Percentiles rank a stretch among this genome's conserved stretches.
Evolutionary conservation across 1,140 invertebrate species (phyloP).

Genomic region (Heliconius melpomene): DNA sequence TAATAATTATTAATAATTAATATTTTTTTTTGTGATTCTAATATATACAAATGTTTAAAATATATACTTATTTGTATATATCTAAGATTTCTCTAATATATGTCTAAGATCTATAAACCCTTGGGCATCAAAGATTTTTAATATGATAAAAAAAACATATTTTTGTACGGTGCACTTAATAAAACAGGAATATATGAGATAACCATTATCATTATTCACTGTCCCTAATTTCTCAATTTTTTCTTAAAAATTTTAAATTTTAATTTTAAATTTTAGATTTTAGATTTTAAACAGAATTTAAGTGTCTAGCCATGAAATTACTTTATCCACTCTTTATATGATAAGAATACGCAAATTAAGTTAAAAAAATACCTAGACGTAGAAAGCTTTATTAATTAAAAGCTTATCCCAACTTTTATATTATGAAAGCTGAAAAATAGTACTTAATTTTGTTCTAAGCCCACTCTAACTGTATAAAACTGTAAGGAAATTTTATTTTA

Average conservation of each 20-base stretch:
- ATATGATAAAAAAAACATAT: no score
- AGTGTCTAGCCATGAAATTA: neutral
- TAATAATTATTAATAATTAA: neutral
- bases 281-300: neutral
- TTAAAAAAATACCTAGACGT: neutral
- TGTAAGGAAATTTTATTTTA: constrained; percentile 10
- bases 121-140: no score
- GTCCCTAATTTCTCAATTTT: no score
- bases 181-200: no score
- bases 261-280: no score
- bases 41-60: no score
- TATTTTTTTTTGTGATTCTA: neutral
- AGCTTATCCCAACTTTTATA: constrained; percentile 8
- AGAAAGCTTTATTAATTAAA: constrained; percentile 8
- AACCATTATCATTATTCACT: no score
- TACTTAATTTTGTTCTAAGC: constrained; percentile 8
- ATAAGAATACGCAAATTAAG: neutral
- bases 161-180: no score
- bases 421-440: constrained; percentile 6
- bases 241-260: no score
- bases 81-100: no score
- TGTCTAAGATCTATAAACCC: no score
- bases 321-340: neutral
- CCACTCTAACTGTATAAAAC: constrained; percentile 13
- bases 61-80: no score